These are phyloP conservation scores for Popillia japonica DNA, from an alignment of 1,140 invertebrate genomes.

Conservation along the genomic window DNA sequence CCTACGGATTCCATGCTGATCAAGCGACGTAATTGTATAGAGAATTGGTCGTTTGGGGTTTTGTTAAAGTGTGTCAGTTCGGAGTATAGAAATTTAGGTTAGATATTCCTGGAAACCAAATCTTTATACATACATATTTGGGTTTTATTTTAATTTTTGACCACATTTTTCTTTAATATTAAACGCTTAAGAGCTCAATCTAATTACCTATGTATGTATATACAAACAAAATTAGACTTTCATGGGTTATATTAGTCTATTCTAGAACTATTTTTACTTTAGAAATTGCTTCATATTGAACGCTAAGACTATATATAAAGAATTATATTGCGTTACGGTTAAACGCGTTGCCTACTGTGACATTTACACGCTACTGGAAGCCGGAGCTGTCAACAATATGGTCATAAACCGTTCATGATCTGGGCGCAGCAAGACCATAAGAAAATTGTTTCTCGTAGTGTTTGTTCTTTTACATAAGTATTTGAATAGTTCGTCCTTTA, in stretches of 20 bases:
- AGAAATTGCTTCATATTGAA: too few relatives aligned
- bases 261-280: too few relatives aligned
- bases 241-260: too few relatives aligned
- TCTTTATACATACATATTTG: too few relatives aligned
- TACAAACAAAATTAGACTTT: too few relatives aligned
- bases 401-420: conserved; percentile 35
- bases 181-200: too few relatives aligned
- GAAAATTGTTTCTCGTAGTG: background rate
- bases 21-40: conserved; percentile 19
- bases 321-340: conserved; percentile 36
- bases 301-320: too few relatives aligned
- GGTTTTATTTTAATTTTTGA: too few relatives aligned
- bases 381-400: conserved; percentile 29
- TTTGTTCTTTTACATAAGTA: too few relatives aligned
- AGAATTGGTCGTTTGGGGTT: background rate
- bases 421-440: conserved; percentile 30
- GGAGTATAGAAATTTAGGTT: background rate
- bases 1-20: conserved; percentile 6
- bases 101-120: background rate
- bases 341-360: conserved; percentile 27
- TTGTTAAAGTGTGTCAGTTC: background rate
- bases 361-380: conserved; percentile 35
- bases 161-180: too few relatives aligned
- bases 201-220: too few relatives aligned
- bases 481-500: background rate